A percentile compares a stretch with the other conserved stretches of the same genome.
Conservation (phyloP, 2,797 vertebrate species). For the Benthosema pterotum region DNA sequence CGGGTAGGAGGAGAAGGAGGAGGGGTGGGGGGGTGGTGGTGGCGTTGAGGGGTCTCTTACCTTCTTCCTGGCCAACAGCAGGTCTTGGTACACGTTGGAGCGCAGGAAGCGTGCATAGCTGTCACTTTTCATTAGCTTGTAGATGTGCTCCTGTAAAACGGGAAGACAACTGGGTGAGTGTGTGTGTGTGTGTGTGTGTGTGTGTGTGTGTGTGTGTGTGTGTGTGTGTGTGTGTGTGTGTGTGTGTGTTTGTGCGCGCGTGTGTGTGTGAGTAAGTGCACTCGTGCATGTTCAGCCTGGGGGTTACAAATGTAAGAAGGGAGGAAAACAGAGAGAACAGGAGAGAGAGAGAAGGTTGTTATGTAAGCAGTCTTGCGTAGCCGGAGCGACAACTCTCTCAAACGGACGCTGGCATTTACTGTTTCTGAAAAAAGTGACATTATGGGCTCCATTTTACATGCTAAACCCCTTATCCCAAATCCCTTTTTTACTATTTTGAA, state of each 20-base stretch:
- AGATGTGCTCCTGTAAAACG: conserved; percentile 93
- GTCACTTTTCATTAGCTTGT: conserved; percentile 98
- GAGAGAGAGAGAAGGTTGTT: background rate
- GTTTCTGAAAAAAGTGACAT: too few species aligned
- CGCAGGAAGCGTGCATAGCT: conserved; percentile 96
- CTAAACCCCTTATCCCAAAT: too few species aligned
- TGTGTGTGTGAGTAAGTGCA: conserved; percentile 9
- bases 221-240: conserved; percentile 7
- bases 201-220: conserved; percentile 11
- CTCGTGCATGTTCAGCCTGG: conserved; percentile 1
- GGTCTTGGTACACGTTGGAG: conserved; percentile 93
- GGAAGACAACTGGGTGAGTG: conserved; percentile 13
- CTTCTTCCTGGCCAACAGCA: conserved; percentile 94
- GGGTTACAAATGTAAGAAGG: background rate
- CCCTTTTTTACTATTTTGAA: too few species aligned
- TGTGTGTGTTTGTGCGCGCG: conserved; percentile 1
- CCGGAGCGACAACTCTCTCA: too few species aligned
- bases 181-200: conserved; percentile 9
- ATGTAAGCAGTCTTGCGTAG: conserved; percentile 2
- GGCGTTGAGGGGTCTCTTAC: conserved; percentile 72
- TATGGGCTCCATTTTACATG: too few species aligned
- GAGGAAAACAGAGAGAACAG: background rate
- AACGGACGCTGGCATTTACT: too few species aligned
- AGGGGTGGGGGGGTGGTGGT: too few species aligned
- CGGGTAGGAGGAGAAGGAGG: too few species aligned